A percentile compares a stretch with the other conserved stretches of the same genome.
These are phyloP conservation scores for Drosophila gaucha DNA, from an alignment of 2,888 invertebrate species.

Conservation along the genomic window DNA sequence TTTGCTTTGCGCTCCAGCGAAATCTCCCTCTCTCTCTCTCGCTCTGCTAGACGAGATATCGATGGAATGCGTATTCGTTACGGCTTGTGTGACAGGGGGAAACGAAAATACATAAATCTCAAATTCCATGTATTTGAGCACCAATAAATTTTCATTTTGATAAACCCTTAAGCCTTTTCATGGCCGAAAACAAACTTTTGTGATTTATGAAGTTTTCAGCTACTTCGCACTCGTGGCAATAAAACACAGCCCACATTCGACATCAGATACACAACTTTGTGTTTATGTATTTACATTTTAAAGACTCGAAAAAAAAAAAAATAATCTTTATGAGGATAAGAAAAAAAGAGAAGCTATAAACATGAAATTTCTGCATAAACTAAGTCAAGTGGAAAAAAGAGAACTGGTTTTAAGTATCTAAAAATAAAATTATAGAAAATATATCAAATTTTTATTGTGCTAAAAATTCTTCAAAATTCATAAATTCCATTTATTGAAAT, in stretches of 20 bases:
- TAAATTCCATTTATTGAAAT: conserved; percentile 65
- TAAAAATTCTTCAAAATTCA: conserved; percentile 54
- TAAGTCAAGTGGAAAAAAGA: conserved; percentile 47
- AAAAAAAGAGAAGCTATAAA: conserved; percentile 37
- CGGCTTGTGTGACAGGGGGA: background rate
- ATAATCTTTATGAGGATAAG: conserved; percentile 40
- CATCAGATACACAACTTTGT: conserved; percentile 51
- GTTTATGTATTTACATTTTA: conserved; percentile 64
- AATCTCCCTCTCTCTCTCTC: conserved; percentile 9
- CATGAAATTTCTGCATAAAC: conserved; percentile 40
- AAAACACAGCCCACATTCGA: conserved; percentile 60
- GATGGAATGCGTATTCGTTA: conserved; percentile 30
- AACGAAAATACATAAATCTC: conserved; percentile 67
- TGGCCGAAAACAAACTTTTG: conserved; percentile 78
- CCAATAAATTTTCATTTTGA: conserved; percentile 77
- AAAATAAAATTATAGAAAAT: conserved; percentile 5
- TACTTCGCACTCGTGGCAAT: conserved; percentile 62
- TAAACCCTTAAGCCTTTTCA: conserved; percentile 77
- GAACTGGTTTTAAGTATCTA: conserved; percentile 19
- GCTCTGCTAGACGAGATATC: conserved; percentile 15
- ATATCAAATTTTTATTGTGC: conserved; percentile 9
- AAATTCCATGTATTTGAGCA: conserved; percentile 71
- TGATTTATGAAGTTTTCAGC: conserved; percentile 76
- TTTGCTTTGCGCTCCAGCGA: background rate
- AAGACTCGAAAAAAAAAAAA: conserved; percentile 38